Evolutionary conservation across 1,140 invertebrate genomes (phyloP).

Genomic region (Pseudomyrmex cubaensis): DNA sequence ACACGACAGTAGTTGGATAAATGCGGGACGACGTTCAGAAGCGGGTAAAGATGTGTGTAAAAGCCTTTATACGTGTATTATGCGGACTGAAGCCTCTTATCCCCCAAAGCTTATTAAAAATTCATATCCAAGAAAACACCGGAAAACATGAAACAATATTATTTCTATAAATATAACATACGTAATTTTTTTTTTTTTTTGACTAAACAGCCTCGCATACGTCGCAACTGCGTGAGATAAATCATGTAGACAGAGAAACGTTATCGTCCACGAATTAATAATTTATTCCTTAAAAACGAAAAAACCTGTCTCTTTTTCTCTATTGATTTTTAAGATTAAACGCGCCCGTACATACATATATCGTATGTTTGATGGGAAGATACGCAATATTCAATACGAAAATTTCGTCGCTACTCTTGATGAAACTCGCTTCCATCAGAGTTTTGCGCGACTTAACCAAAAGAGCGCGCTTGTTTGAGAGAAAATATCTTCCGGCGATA

Average conservation of each 20-base stretch:
- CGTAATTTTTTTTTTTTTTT: too few species aligned
- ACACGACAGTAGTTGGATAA: constrained; percentile 17
- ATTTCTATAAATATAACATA: background rate
- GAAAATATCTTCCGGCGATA: constrained; percentile 6
- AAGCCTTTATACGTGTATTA: background rate
- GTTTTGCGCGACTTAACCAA: constrained; percentile 6
- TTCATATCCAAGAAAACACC: background rate
- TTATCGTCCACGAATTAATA: background rate
- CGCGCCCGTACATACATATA: background rate
- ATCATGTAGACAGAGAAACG: background rate
- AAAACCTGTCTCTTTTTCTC: background rate
- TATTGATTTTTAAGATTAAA: background rate
- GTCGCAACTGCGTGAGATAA: background rate
- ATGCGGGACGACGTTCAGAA: background rate
- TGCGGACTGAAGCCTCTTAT: background rate
- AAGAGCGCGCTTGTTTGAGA: background rate
- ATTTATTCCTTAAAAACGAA: background rate
- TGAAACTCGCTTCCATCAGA: too few species aligned
- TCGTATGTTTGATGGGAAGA: background rate
- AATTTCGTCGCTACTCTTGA: background rate
- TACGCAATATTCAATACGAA: background rate
- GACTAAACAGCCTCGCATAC: background rate
- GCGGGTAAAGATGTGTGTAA: background rate
- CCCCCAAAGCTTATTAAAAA: background rate
- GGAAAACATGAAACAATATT: background rate